Conservation (phyloP, 2,888 invertebrate species). For the Ophion ventricosus region DNA sequence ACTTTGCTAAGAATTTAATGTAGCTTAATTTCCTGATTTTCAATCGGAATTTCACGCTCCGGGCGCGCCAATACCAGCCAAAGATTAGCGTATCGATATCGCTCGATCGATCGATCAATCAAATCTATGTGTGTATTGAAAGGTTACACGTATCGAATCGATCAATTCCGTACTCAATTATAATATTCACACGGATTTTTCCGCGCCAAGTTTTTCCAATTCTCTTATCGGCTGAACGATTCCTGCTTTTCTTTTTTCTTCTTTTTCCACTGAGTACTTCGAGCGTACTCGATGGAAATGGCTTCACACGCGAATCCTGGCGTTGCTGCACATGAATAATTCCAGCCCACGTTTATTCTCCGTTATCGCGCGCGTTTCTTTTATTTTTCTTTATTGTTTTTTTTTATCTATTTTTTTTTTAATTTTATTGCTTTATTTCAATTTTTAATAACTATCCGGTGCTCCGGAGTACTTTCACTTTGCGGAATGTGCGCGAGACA, state of each 20-base stretch:
- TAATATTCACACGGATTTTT: constrained; percentile 1
- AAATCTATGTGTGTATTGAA: not conserved
- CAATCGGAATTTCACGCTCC: constrained; percentile 41
- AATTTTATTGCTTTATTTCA: too few relatives aligned
- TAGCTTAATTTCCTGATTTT: constrained; percentile 54
- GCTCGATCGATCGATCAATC: constrained; percentile 44
- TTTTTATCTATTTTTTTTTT: not conserved
- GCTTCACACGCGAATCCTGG: not conserved
- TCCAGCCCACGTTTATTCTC: constrained; percentile 16
- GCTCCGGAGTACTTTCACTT: constrained; percentile 52
- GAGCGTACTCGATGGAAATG: not conserved
- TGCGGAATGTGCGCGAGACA: constrained; percentile 24
- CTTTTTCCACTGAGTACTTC: not conserved
- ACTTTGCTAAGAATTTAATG: constrained; percentile 34
- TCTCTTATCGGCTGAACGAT: not conserved
- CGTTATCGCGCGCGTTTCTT: constrained; percentile 9
- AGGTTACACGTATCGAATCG: not conserved
- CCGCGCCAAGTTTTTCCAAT: not conserved
- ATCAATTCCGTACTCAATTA: constrained; percentile 37
- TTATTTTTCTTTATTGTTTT: not conserved
- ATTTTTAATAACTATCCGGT: constrained; percentile 14
- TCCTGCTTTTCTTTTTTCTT: too few relatives aligned
- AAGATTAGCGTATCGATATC: constrained; percentile 25
- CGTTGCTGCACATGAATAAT: not conserved
- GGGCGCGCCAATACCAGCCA: constrained; percentile 1